These are phyloP conservation scores for Podiceps cristatus DNA, from an alignment of 2,113 vertebrate species.

Conservation along the genomic window DNA sequence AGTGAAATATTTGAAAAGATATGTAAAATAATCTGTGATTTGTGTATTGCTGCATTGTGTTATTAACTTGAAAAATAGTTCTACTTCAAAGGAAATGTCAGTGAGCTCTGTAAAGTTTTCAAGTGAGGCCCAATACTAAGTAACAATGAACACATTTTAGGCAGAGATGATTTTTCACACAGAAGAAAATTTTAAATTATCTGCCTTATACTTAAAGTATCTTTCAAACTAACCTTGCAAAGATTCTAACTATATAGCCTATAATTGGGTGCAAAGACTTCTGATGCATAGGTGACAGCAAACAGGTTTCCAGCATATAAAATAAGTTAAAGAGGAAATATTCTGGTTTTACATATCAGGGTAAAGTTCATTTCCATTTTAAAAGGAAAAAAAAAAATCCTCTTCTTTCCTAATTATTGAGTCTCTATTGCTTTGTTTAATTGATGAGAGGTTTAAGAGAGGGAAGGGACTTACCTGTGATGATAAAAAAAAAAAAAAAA, in stretches of 20 bases:
- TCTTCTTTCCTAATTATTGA: background rate
- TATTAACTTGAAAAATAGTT: constrained; percentile 24
- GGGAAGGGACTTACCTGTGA: background rate
- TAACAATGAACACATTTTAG: background rate
- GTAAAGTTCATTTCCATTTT: background rate
- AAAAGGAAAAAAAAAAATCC: background rate
- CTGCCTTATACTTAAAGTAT: background rate
- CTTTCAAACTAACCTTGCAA: background rate
- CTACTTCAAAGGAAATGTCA: constrained; percentile 23
- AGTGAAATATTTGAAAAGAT: background rate
- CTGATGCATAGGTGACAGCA: background rate
- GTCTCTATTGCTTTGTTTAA: background rate
- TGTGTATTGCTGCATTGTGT: background rate
- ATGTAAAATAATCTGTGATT: background rate
- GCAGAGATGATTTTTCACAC: background rate
- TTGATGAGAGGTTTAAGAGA: background rate
- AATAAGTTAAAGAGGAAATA: background rate
- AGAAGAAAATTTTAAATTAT: background rate
- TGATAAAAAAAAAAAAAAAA: background rate
- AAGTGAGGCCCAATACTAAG: background rate
- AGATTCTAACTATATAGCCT: background rate
- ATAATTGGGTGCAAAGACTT: background rate
- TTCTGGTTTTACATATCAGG: background rate
- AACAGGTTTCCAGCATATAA: background rate
- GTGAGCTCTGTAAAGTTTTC: background rate